A percentile compares a stretch with the other conserved stretches of the same genome.
Conservation (phyloP, 2,113 vertebrate genomes). For the Suncus etruscus region DNA sequence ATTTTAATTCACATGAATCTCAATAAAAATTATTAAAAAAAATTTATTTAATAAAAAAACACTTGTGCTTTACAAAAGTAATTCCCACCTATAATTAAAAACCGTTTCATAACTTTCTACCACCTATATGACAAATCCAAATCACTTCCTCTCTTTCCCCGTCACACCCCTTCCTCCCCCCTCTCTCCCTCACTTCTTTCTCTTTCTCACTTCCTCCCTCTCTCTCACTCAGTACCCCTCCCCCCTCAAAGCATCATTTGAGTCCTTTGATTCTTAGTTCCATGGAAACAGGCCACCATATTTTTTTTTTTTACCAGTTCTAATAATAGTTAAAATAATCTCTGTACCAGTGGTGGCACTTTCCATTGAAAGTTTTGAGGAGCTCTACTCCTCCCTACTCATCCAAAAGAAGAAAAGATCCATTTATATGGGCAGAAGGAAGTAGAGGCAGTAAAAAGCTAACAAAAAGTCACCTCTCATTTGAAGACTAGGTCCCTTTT, state of each 20-base stretch:
- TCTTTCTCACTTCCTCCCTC: neutral
- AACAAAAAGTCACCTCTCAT: neutral
- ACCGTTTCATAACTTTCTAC: neutral
- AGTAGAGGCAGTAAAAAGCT: neutral
- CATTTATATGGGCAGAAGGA: neutral
- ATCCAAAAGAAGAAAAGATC: too few relatives aligned
- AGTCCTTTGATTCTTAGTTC: neutral
- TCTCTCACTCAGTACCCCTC: neutral
- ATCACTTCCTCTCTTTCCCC: neutral
- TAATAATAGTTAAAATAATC: neutral
- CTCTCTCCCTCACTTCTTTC: neutral
- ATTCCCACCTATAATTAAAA: neutral
- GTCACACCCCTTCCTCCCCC: too few relatives aligned
- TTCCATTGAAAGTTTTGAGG: too few relatives aligned
- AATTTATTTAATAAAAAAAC: neutral
- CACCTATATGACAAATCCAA: constrained; percentile 7
- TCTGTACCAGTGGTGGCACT: too few relatives aligned
- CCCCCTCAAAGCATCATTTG: too few relatives aligned
- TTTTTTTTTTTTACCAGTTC: neutral
- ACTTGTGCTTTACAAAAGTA: constrained; percentile 5
- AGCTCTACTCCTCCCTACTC: too few relatives aligned
- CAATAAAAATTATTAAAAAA: too few relatives aligned
- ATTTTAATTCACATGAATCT: too few relatives aligned
- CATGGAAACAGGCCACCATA: neutral
- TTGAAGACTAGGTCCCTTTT: neutral